phyloP scores from a whole-genome alignment of 2,113 vertebrate genomes.

The Salvator merianae region DNA sequence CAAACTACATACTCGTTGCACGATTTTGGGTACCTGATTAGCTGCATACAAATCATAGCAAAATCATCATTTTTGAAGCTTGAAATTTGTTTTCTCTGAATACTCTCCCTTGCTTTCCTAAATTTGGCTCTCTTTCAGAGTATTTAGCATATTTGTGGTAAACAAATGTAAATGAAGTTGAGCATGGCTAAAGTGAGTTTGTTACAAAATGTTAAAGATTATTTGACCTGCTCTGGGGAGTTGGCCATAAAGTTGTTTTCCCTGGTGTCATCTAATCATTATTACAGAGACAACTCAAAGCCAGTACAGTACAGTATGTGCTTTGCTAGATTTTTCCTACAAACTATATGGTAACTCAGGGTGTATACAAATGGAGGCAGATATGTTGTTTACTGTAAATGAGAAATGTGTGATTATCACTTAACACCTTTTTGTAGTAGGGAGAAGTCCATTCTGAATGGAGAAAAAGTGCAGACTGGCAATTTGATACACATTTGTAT shows the following conservation, averaged over 20 bases:
- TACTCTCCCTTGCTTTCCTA: neutral
- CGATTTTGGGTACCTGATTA: constrained; percentile 14
- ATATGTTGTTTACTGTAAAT: too few species aligned
- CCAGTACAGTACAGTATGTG: neutral
- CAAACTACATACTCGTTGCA: neutral
- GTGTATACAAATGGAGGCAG: too few species aligned
- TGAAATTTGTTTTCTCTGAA: neutral
- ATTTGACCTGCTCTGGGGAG: neutral
- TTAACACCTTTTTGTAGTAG: too few species aligned
- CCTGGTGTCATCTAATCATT: neutral
- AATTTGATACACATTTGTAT: too few species aligned
- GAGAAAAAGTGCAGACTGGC: too few species aligned
- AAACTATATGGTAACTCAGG: neutral
- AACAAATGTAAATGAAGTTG: constrained; percentile 14
- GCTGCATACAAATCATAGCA: neutral
- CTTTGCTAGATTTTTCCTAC: neutral
- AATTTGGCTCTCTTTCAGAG: constrained; percentile 18
- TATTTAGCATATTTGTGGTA: constrained; percentile 18
- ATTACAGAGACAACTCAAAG: neutral
- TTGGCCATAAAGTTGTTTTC: neutral
- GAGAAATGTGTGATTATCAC: too few species aligned
- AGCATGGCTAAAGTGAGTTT: neutral
- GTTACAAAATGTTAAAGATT: neutral
- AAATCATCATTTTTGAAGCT: neutral
- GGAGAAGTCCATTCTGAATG: too few species aligned